Evolutionary conservation across 2,888 invertebrate genomes (phyloP), one percentile per base, ranked within the genome.

Genomic region (Cantharis rustica): DNA sequence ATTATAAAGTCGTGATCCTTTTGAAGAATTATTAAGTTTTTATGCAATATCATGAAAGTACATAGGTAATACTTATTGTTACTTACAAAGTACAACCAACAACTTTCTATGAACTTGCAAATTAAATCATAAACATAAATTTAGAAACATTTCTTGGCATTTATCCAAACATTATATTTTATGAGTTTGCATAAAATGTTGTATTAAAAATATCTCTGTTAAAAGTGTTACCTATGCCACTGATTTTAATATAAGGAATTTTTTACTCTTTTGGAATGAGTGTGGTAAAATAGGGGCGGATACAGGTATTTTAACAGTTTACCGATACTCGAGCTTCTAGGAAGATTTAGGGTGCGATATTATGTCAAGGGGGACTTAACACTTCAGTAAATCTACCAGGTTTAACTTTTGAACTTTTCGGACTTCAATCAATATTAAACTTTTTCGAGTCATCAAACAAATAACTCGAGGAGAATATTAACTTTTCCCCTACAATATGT

Each of bases 301-400:
- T 73, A 69, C 68, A 73, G 73, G 73, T 73, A 73, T 73, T 73
- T 73, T 69, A 68, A 23, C 66, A 72, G 73, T 73, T 73, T 69
- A 69, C 68, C 73, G 73, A 73, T 69, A 63, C 68, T 68, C 68
- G 61, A 69, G 68, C 61, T 73, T 68, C 68, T 73, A 68, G 47
- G 66, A 72, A 73, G 73, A 73, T 73, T 73, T 73, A 73, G 73
- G 73, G 68, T 72, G 72, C 68, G 69, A 69, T 69, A 69, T 69
- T 69, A 69, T 62, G 73, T 73, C 73, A 73, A 68, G 73, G 69
- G 73, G 61, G 61, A 61, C 68, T 69, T 73, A 73, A 61, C 73
- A 69, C 73, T 73, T 73, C 62, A 62, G 23, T 69, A 73, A 73
- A 73, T 69, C 69, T 73, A 68, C 68, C 17, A 16, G 16, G 69